Conservation (phyloP, 1,140 invertebrate species). For the Halesus radiatus region DNA sequence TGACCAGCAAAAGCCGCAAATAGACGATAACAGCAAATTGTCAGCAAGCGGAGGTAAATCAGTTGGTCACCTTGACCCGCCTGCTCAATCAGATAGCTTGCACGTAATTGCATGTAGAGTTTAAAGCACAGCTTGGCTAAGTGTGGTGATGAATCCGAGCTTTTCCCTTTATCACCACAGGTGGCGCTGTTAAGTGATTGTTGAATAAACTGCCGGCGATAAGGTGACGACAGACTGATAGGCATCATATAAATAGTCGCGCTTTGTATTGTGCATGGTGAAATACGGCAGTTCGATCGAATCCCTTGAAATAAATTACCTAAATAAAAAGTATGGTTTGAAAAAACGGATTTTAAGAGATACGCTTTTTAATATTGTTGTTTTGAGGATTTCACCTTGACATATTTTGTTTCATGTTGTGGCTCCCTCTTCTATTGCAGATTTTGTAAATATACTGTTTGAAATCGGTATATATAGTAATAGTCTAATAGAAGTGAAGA, state of each 20-base stretch:
- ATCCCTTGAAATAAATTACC: neutral
- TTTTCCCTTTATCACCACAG: slow-evolving; percentile 34
- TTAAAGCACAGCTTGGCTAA: neutral
- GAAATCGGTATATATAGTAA: no score
- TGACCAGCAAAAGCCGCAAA: slow-evolving; percentile 37
- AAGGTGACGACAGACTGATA: slow-evolving; percentile 38
- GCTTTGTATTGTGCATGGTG: neutral
- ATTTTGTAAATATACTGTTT: no score
- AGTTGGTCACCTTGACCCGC: slow-evolving; percentile 1
- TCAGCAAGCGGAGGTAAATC: slow-evolving; percentile 52
- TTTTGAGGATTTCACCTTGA: no score
- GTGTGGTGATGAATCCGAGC: slow-evolving; percentile 21
- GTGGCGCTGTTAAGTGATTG: slow-evolving; percentile 46
- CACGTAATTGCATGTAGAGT: slow-evolving; percentile 49
- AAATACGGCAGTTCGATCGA: neutral
- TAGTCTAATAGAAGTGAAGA: no score
- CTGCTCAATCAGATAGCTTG: slow-evolving; percentile 31
- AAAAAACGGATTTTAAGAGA: no score
- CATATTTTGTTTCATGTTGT: no score
- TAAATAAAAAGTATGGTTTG: no score
- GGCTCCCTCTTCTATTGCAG: no score
- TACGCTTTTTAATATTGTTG: no score
- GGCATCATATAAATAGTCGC: neutral
- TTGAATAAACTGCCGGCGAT: slow-evolving; percentile 45
- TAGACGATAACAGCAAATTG: slow-evolving; percentile 56